Evolutionary conservation across 2,797 vertebrate genomes (phyloP), one percentile per base, ranked within the genome.

Genomic region (Pitangus sulphuratus): DNA sequence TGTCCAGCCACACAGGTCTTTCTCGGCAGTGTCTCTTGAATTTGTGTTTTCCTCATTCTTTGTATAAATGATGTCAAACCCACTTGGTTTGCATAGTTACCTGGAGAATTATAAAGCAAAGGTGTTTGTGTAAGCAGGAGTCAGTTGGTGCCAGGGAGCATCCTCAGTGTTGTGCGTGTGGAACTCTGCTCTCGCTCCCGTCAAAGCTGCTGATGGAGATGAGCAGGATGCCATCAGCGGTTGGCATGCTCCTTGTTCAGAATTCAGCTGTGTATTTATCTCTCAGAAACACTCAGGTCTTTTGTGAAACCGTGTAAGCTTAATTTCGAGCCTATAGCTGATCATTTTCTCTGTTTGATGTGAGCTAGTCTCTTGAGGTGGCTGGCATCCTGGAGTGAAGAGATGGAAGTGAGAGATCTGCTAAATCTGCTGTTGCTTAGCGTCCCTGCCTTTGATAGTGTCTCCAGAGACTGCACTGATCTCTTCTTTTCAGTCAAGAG

Each of bases 391-490:
- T 81, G 47, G 90, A 93, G 89, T 91, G 94, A 91, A 93, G 87
- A 90, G 94, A 95, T 92, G 89, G 94, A 74, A 91, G 92, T 65
- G 93, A 86, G 79, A 94, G 82, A 96, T 90, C 47, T 93, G 88
- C 90, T 96, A 96, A 97, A 94, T 97, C 96, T 92, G 92, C 47
- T 53, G 79, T 87, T 94, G 95, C 96, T 96, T 92, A 94, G 71
- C 76, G 93, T 93, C 64, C 93, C 92, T 95, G 93, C 97, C 96
- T 98, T 97, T 97, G 97, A 96, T 96, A 96, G 89, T 31, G 64
- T 96, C 97, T 97, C 97, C 68, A 64, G 97, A 97, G 97, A 80
- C 93, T 93, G 57, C 51, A 33, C 91, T 93, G 93, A 98, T 97
- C 81, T 50, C 87, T 87, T 88, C 88, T 97, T 94, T 96, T 94